phyloP scores from a whole-genome alignment of 1,140 invertebrate species.

The Vollenhovia emeryi region DNA sequence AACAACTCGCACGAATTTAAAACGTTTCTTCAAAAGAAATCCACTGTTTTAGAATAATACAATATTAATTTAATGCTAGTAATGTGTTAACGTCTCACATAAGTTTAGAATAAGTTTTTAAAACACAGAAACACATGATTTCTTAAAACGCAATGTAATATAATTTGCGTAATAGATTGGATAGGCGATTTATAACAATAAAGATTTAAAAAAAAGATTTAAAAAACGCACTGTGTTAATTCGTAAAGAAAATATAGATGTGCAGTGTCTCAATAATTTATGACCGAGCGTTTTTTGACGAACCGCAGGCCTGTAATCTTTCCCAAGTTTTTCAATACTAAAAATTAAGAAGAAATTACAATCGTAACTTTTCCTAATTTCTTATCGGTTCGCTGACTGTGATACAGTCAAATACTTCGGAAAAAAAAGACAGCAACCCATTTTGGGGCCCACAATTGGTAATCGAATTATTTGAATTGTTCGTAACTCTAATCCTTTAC shows the following conservation, averaged over 20 bases:
- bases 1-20: neutral
- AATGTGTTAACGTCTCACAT: neutral
- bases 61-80: neutral
- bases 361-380: neutral
- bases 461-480: too few relatives aligned
- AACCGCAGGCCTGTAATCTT: neutral
- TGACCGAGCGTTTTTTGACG: neutral
- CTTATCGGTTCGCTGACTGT: neutral
- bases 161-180: neutral
- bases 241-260: neutral
- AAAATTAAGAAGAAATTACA: too few relatives aligned
- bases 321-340: too few relatives aligned
- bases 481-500: too few relatives aligned
- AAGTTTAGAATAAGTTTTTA: neutral
- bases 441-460: too few relatives aligned
- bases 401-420: neutral
- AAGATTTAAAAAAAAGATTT: neutral
- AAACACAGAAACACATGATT: neutral
- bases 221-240: neutral
- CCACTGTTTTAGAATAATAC: slow-evolving; percentile 3
- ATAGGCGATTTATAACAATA: neutral
- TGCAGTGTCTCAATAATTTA: neutral
- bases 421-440: too few relatives aligned
- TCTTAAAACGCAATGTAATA: neutral
- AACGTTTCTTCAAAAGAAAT: neutral